phyloP scores from a whole-genome alignment of 2,113 vertebrate genomes.

The Xenopus borealis region DNA sequence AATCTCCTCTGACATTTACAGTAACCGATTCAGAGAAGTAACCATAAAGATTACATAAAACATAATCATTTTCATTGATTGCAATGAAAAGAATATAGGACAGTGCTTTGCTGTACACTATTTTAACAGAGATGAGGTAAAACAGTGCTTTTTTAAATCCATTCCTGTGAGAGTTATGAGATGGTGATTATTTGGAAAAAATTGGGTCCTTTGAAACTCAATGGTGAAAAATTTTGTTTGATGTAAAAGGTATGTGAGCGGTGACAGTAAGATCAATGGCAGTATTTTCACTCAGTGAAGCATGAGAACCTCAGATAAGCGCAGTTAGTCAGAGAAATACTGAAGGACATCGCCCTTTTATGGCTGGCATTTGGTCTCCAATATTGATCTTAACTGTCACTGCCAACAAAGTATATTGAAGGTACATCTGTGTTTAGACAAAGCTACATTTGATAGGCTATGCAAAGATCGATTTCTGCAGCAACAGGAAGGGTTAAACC shows the following conservation, averaged over 20 bases:
- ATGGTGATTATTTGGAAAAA: slow-evolving; percentile 56
- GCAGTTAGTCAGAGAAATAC: slow-evolving; percentile 64
- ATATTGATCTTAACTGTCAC: slow-evolving; percentile 62
- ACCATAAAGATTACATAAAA: too few species aligned
- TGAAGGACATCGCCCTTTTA: slow-evolving; percentile 60
- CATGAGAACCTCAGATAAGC: slow-evolving; percentile 65
- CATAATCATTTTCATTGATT: too few species aligned
- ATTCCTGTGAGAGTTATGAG: slow-evolving; percentile 54
- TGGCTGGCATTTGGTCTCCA: slow-evolving; percentile 62
- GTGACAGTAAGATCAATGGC: slow-evolving; percentile 62
- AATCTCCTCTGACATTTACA: too few species aligned
- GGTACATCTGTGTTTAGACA: slow-evolving; percentile 52
- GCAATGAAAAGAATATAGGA: too few species aligned
- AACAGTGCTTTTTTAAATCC: slow-evolving; percentile 36
- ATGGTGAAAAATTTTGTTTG: slow-evolving; percentile 48
- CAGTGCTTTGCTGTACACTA: background rate
- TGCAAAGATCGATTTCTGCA: slow-evolving; percentile 30
- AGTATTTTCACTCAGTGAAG: slow-evolving; percentile 65
- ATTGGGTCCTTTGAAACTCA: slow-evolving; percentile 54
- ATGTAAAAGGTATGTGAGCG: slow-evolving; percentile 59
- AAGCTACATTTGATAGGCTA: slow-evolving; percentile 40
- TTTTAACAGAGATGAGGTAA: slow-evolving; percentile 23
- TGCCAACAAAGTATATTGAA: slow-evolving; percentile 56
- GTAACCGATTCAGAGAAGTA: too few species aligned
- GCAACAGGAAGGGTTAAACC: slow-evolving; percentile 51